Base-by-base conservation (phyloP, 2,113 vertebrate genomes). In the Oxyruncus cristatus region DNA sequence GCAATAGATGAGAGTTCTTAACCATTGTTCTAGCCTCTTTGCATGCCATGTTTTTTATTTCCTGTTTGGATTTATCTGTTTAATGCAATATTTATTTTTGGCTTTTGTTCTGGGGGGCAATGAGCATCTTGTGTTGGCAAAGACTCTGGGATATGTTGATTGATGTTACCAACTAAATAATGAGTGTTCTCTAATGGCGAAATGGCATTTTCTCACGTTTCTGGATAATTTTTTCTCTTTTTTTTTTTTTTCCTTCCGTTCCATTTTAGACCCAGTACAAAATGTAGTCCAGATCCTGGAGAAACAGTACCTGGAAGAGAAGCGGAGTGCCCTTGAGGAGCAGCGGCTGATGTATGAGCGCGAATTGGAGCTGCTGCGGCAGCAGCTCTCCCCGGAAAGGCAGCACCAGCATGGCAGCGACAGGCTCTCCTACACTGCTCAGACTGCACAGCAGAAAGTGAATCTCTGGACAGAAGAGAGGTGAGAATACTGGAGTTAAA, bases 281-380 rank as follows among this genome's bases (percentile, higher is more conserved):
- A 99, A 99, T 12, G 99, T 99, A 95, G 99, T 99, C 9, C 99
- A 99, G 97, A 98, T 99, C 33, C 92, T 99, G 96, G 99, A 99
- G 97, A 99, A 99, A 58, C 99, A 99, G 92, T 99, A 99, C 95
- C 90, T 99, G 93, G 99, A 99, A 92, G 99, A 99, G 96, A 99
- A 99, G 97, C 97, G 97, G 44, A 99, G 98, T 0, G 99, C 99
- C 32, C 98, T 99, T 41, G 99, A 99, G 96, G 99, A 99, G 92
- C 99, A 99, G 98, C 98, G 99, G n/a, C 93, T 99, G 91, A 99
- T 99, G 99, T 99, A 99, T 0, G 99, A 99, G 89, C 98, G 99
- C 0, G 99, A 99, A 96, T 92, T 99, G 50, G 98, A 99, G 92
- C 98, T 98, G 7, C 98, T 99, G 55, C 98, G 99, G 33, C 99